These are phyloP conservation scores for Microtus pennsylvanicus DNA, from an alignment of 2,113 vertebrate genomes.

Conservation along the genomic window DNA sequence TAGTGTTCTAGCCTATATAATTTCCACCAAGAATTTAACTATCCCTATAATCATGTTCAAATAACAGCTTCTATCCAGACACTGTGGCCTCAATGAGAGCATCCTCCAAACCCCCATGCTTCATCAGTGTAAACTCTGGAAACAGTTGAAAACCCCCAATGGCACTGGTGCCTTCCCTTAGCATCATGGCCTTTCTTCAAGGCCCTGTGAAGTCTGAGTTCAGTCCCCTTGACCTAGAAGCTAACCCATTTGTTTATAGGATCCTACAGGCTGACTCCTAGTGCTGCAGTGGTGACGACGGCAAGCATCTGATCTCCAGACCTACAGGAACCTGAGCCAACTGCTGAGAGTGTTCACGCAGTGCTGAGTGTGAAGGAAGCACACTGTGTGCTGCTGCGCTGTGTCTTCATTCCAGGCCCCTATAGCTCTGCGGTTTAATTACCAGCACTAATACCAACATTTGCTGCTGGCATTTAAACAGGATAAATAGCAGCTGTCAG, in stretches of 20 bases:
- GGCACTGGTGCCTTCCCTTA: not conserved
- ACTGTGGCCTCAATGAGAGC: not conserved
- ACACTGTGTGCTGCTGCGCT: not conserved
- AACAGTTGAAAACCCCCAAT: not conserved
- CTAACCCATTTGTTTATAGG: not conserved
- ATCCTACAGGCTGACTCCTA: not conserved
- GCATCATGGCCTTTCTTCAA: not conserved
- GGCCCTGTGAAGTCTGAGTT: not conserved
- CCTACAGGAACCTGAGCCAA: not conserved
- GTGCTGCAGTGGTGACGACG: not conserved
- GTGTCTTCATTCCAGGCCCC: not conserved
- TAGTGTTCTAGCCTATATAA: not conserved
- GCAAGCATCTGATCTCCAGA: not conserved
- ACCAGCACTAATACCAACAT: not conserved
- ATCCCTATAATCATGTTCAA: not conserved
- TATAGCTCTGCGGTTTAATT: not conserved
- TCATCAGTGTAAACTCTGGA: not conserved
- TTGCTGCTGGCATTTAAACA: not conserved
- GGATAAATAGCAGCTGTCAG: constrained; percentile 30
- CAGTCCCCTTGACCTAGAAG: not conserved
- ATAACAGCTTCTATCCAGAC: not conserved
- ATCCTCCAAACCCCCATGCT: not conserved
- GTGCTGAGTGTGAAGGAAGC: not conserved
- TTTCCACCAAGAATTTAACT: constrained; percentile 17
- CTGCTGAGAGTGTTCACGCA: not conserved